Conservation (phyloP, 2,888 invertebrate genomes). For the Monopis laevigella region DNA sequence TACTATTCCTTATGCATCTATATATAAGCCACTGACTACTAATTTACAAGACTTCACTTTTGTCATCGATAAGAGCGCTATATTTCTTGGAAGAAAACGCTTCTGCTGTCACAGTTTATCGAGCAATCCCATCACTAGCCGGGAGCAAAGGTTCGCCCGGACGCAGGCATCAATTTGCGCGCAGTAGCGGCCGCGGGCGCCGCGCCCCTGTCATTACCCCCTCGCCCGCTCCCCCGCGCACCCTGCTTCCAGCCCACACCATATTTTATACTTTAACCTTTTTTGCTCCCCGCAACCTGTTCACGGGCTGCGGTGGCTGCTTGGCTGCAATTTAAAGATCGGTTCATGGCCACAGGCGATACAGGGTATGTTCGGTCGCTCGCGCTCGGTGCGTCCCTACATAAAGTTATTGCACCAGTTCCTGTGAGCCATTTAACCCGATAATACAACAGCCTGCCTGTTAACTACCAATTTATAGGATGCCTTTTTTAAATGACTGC, state of each 20-base stretch:
- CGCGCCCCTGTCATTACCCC: slow-evolving; percentile 62
- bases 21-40: too few relatives aligned
- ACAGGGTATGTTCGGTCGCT: slow-evolving; percentile 2
- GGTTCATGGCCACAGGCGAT: slow-evolving; percentile 51
- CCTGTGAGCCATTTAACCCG: slow-evolving; percentile 13
- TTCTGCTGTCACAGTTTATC: slow-evolving; percentile 52
- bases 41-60: slow-evolving; percentile 5
- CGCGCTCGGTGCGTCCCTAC: slow-evolving; percentile 23
- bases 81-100: slow-evolving; percentile 31
- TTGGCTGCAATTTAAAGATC: slow-evolving; percentile 43
- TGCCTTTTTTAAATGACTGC: slow-evolving; percentile 7
- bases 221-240: slow-evolving; percentile 23
- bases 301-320: slow-evolving; percentile 51
- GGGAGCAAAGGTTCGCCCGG: slow-evolving; percentile 55
- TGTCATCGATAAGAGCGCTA: slow-evolving; percentile 18
- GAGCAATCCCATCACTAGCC: slow-evolving; percentile 56
- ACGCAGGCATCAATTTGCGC: slow-evolving; percentile 56
- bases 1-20: too few relatives aligned
- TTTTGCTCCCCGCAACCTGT: slow-evolving; percentile 65
- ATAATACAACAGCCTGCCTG: slow-evolving; percentile 7
- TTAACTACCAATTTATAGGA: slow-evolving; percentile 8
- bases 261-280: slow-evolving; percentile 41
- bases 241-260: slow-evolving; percentile 26
- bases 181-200: slow-evolving; percentile 64
- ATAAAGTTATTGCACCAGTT: slow-evolving; percentile 32